Conservation (phyloP, 2,113 vertebrate species). For the Neolamprologus brichardi region DNA sequence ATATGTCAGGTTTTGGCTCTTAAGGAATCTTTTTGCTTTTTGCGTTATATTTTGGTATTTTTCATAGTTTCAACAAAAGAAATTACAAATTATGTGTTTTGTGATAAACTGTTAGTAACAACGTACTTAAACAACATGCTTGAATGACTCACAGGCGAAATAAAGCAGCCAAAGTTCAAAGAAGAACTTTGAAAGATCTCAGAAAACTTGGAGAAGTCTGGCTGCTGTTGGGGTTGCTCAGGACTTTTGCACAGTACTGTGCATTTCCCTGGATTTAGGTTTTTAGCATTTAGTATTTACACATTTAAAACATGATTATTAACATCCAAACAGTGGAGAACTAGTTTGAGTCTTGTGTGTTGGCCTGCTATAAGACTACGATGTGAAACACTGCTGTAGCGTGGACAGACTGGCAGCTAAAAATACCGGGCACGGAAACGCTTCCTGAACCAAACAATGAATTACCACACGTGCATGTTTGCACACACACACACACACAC, state of each 20-base stretch:
- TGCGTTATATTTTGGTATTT: not conserved
- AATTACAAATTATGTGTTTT: not conserved
- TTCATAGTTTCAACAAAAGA: not conserved
- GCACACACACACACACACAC: not conserved
- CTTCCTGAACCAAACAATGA: constrained; percentile 44
- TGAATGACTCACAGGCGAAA: rapidly evolving
- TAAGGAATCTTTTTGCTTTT: not conserved
- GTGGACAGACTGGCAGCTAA: constrained; percentile 25
- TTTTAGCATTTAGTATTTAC: not conserved
- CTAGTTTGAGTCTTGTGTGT: not conserved
- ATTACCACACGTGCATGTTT: not conserved
- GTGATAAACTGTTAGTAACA: not conserved
- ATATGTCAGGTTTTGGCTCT: not conserved
- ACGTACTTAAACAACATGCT: not conserved
- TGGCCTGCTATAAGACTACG: not conserved
- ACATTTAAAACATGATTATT: not conserved
- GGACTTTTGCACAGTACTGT: not conserved
- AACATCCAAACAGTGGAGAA: not conserved
- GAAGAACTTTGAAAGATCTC: not conserved
- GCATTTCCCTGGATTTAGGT: not conserved
- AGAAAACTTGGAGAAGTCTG: not conserved
- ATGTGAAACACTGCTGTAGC: not conserved
- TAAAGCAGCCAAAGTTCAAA: not conserved
- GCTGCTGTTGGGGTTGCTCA: not conserved
- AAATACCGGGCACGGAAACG: constrained; percentile 41